Percentiles rank a stretch among this genome's conserved stretches.
These are phyloP conservation scores for Falco berigora DNA, from an alignment of 2,797 vertebrate genomes.

Conservation along the genomic window DNA sequence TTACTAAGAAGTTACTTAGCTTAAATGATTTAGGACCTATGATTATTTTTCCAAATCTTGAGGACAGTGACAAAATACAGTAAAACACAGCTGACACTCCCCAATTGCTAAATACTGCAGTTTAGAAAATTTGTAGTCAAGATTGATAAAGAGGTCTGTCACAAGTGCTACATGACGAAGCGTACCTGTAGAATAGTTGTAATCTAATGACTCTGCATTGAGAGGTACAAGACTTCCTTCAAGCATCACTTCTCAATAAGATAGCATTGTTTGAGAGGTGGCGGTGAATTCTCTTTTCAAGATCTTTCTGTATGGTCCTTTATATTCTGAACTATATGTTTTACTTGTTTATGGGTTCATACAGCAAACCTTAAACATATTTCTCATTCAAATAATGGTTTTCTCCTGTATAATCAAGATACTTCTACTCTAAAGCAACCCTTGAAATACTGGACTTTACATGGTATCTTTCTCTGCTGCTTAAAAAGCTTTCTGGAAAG, in stretches of 20 bases:
- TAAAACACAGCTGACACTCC: neutral
- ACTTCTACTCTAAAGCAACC: neutral
- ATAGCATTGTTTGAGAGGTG: neutral
- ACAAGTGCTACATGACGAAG: neutral
- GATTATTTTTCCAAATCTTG: neutral
- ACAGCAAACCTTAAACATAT: neutral
- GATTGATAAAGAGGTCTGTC: neutral
- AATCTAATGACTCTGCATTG: neutral
- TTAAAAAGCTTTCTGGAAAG: neutral
- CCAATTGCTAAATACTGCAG: neutral
- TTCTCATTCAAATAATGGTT: neutral
- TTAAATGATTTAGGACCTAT: neutral
- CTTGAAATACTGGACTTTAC: neutral
- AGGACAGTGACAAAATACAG: neutral
- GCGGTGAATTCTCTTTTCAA: neutral
- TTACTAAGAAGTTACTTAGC: neutral
- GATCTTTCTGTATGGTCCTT: neutral
- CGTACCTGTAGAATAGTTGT: neutral
- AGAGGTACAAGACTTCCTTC: neutral
- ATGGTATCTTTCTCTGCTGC: neutral
- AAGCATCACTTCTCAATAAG: neutral
- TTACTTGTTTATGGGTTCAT: neutral
- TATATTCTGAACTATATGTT: neutral
- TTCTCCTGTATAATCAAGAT: neutral
- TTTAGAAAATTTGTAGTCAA: neutral